Base-by-base conservation (phyloP, 2,888 invertebrate genomes). In the Branchellion lobata region DNA sequence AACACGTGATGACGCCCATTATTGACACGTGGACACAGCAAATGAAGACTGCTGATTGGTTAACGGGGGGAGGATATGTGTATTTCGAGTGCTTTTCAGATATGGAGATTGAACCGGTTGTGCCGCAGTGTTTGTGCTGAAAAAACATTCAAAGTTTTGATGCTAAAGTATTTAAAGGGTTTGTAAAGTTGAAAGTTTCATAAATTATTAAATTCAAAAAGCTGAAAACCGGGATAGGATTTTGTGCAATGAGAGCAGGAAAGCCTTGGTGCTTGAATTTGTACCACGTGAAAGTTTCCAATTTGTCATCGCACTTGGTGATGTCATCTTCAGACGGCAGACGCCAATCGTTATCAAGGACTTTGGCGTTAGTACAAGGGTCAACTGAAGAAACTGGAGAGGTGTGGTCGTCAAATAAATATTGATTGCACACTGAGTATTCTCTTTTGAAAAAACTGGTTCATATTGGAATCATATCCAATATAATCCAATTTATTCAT, bases 61-160 rank as follows among this genome's bases (percentile, higher is more conserved):
- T 53, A 14, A 61, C 11, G 2, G 65, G 77, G 34, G 77, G 77
- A 18, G 77, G 77, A 31, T 77, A 77, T 1, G 34, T 61, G 40
- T 65, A 36, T 14, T 0, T 18, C 1, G 57, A 33, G 31, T 53
- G 57, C 36, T 65, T 53, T 3, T n/a, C 34, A 1, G 65, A 77
- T 18, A 77, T 21, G 61, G 77, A 77, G 14, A 77, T 61, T 34
- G 77, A 33, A 36, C 77, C 77, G 29, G 65, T 31, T 18, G 77
- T 77, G 65, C 77, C 57, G 65, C 77, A 77, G 65, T 77, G 77
- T 29, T 77, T 77, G 53, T 29, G 34, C 77, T 77, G 27, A 21
- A 18, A 27, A 75, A 73, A 14, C 5, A 40, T n/a, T n/a, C n/a
- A n/a, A n/a, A n/a, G n/a, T n/a, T n/a, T n/a, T n/a, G n/a, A n/a